Evolutionary conservation across 2,888 invertebrate species (phyloP), one percentile per base, ranked within the genome.

Genomic region (Dioctria rufipes): DNA sequence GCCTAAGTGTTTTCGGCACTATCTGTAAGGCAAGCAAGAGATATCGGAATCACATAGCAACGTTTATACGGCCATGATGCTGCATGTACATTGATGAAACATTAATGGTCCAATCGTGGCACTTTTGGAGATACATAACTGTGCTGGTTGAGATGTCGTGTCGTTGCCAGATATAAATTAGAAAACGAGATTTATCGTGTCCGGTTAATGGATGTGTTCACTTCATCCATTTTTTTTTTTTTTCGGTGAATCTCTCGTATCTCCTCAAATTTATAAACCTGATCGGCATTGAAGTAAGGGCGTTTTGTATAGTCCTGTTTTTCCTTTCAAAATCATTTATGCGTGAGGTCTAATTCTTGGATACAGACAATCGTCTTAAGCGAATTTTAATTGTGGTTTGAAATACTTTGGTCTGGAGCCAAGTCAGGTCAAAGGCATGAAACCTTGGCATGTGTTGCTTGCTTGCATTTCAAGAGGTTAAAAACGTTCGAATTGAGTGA

Each of bases 371-470:
- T 25, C 37, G 37, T 43, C 43, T 75, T 58, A 75, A 75, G 61
- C 75, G 58, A 46, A 61, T 43, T 75, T 75, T 60, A 61, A 60
- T 75, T 75, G 43, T 75, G 43, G 42, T 75, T 58, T 60, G 46
- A 75, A 60, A 75, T 60, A 42, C 13, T 46, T 75, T 58, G 75
- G 75, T 13, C 9, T n/a, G 4, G 25, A n/a, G 75, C 75, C 75
- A 75, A 75, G 43, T 43, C 43, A 46, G 75, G 75, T 75, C 75
- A 75, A 75, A 75, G 75, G 75, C 75, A 75, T 43, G 43, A 61
- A 60, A 75, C 75, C 75, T 75, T 75, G 75, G 75, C 75, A 75
- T 58, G 13, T n/a, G 25, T 13, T 25, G 25, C 25, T 25, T 25
- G 25, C 25, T 25, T 42, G 60, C 60, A 75, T 40, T 60, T 40